These are phyloP conservation scores for Chloroceryle inda DNA, from an alignment of 2,797 vertebrate genomes.

Conservation along the genomic window DNA sequence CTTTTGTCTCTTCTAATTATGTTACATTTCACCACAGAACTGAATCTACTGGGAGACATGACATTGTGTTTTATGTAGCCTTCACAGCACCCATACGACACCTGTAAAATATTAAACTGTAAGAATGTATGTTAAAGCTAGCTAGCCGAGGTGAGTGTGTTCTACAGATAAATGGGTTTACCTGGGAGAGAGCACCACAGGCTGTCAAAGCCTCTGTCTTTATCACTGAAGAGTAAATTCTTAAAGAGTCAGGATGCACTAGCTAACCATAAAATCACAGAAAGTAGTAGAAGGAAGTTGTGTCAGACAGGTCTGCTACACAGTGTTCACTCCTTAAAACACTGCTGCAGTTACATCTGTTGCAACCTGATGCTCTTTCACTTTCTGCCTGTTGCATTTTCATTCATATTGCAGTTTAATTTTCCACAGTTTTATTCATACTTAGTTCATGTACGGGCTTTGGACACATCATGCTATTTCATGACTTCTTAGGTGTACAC, in stretches of 20 bases:
- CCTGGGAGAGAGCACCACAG: background rate
- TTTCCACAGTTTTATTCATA: background rate
- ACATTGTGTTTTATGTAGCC: background rate
- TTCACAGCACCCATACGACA: background rate
- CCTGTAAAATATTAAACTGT: conserved; percentile 66
- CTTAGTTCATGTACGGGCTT: background rate
- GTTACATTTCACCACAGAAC: background rate
- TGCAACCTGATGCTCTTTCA: background rate
- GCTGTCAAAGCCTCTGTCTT: background rate
- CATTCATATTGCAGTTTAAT: background rate
- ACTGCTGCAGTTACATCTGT: background rate
- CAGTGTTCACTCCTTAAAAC: background rate
- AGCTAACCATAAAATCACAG: conserved; percentile 38
- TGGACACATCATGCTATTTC: background rate
- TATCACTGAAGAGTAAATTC: conserved; percentile 32
- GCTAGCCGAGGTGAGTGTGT: conserved; percentile 17
- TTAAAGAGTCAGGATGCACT: conserved; percentile 40
- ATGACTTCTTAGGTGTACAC: background rate
- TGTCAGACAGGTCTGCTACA: background rate
- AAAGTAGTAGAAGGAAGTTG: background rate
- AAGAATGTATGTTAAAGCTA: conserved; percentile 39
- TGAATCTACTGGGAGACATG: background rate
- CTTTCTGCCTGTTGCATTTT: background rate
- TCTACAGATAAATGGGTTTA: conserved; percentile 54
- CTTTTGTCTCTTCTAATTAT: background rate